These are phyloP conservation scores for Lydus trimaculatus DNA, from an alignment of 2,888 invertebrate genomes.

Conservation along the genomic window DNA sequence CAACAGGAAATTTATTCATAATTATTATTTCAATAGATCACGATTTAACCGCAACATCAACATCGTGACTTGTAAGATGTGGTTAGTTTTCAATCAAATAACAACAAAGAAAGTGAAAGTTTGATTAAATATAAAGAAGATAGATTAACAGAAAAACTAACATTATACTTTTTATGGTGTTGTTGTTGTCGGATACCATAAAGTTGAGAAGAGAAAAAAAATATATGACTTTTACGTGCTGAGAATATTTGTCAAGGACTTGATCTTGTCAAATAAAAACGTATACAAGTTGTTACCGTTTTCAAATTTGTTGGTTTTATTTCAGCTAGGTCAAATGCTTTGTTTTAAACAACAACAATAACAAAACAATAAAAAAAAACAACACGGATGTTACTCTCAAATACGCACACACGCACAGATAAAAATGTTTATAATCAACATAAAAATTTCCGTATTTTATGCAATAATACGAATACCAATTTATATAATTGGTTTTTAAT, in stretches of 20 bases:
- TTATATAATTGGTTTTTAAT: neutral
- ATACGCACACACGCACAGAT: too few species aligned
- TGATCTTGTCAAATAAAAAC: neutral
- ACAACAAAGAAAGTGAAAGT: conserved; percentile 1
- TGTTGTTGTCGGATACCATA: too few species aligned
- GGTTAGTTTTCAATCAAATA: neutral
- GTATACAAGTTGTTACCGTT: neutral
- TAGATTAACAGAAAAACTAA: neutral
- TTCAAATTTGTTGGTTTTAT: neutral
- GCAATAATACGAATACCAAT: neutral
- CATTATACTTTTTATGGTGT: too few species aligned
- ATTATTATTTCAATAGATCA: neutral
- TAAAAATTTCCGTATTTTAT: neutral
- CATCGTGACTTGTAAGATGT: neutral
- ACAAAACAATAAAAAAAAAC: too few species aligned
- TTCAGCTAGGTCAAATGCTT: neutral
- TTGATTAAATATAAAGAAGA: neutral
- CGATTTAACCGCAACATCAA: neutral
- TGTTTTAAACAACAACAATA: neutral
- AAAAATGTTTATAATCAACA: too few species aligned
- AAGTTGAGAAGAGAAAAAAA: too few species aligned
- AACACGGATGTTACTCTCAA: neutral
- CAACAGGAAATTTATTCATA: neutral
- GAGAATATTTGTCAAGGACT: neutral
- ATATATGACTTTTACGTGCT: neutral